These are phyloP conservation scores for Alaudala cheleensis DNA, from an alignment of 2,113 vertebrate genomes.

Conservation along the genomic window DNA sequence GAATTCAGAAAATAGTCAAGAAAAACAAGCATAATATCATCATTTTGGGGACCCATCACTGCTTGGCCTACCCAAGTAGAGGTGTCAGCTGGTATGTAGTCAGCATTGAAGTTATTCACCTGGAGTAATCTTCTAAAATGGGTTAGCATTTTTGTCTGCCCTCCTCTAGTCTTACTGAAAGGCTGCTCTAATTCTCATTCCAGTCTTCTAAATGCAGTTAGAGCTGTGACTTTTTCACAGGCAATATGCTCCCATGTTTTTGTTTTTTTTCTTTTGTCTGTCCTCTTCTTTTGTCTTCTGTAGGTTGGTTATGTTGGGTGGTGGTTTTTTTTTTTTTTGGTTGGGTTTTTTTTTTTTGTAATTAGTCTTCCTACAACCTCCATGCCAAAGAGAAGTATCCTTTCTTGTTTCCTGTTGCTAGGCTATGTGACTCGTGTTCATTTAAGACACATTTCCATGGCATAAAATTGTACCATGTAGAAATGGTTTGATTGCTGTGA, in stretches of 20 bases:
- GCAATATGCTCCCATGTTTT: accelerated
- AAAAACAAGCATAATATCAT: background rate
- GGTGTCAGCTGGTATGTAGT: background rate
- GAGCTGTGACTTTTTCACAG: background rate
- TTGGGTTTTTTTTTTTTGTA: background rate
- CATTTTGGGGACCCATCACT: background rate
- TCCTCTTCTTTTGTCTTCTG: background rate
- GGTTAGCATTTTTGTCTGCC: background rate
- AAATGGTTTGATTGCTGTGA: background rate
- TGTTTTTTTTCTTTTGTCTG: background rate
- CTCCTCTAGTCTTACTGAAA: background rate
- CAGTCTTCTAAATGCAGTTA: background rate
- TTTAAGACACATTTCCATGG: background rate
- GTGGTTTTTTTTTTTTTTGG: background rate
- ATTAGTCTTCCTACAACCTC: background rate
- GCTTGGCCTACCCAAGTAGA: background rate
- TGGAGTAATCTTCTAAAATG: background rate
- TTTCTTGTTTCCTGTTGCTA: slow-evolving; percentile 10
- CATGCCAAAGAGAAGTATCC: background rate
- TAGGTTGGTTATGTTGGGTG: background rate
- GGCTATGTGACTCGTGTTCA: background rate
- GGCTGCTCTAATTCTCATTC: background rate
- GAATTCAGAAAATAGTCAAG: background rate
- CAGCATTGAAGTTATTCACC: background rate
- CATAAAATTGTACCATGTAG: background rate